Base-by-base conservation (phyloP, 53 echinoderm and acorn worm species). In the Zoroaster sp. region DNA sequence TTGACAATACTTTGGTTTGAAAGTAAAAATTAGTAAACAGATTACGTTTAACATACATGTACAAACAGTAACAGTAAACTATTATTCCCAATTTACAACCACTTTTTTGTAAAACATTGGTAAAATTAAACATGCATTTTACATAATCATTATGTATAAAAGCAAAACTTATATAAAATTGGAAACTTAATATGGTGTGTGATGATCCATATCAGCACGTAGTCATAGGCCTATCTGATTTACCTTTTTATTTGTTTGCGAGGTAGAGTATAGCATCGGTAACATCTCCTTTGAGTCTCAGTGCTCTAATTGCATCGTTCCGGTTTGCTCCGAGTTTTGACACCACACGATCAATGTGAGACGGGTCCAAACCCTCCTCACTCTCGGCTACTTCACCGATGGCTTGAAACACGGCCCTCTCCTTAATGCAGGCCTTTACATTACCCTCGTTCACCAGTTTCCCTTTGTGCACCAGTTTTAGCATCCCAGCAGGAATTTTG, bases 391-490 rank as follows among this genome's bases (percentile, higher is more conserved):
- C 89, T 44, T 94, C 93, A 46, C 96, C 96, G 5, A 96, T 94
- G 21, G 96, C 96, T 81, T 96, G 96, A 63, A 96, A 96, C 17
- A 96, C 86, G 12, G 96, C 96, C 55, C 72, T 89, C 33, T 95
- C 83, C 23, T 14, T 80, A 5, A 95, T 30, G 33, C 44, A 78
- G 4, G 66, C 67, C 25, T 36, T 67, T 5, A 93, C 86, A 37
- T 54, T 94, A 17, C 90, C 90, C 33, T 87, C 37, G 14, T 81
- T 83, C 36, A 93, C 86, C 4, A 90, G 76, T 45, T 90, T 89
- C 6, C 96, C 96, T 88, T 86, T 96, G 86, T 95, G 95, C 74
- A 96, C 88, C 74, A 96, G 73, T 72, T 95, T 96, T 41, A 96
- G 59, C 40, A 89, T 73, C 1, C 69, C 35, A 9, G 45, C 66